Evolutionary conservation across 2,113 vertebrate genomes (phyloP), one percentile per base, ranked within the genome.

Genomic region (Rhombomys opimus): DNA sequence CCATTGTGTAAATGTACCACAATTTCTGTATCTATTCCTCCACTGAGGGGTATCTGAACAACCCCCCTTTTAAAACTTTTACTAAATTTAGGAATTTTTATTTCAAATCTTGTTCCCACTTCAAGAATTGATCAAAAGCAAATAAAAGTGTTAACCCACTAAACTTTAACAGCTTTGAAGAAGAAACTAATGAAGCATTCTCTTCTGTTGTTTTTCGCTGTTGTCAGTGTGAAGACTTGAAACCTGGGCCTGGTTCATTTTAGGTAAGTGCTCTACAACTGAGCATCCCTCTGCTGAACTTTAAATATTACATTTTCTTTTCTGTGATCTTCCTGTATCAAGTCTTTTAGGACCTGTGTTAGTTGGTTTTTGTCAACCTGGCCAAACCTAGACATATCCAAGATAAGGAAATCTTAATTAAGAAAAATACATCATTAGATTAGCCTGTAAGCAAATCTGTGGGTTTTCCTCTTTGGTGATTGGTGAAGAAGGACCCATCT

Each of bases 51-150:
- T 46, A 46, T 46, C 46, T 46, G 46, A 22, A 59, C 4, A 89
- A 63, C 57, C 11, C 32, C n/a, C 65, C 73, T 94, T 81, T 41
- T 59, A n/a, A 32, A 52, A 75, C 10, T 12, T 80, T 84, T 68
- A 63, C 50, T 32, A 25, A 81, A 67, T 89, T 95, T 93, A 93
- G 70, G 77, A 91, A 76, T 63, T 14, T 78, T 91, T 5, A 85
- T 87, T 84, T 70, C 22, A 89, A 86, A 75, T 72, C 92, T 90
- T 92, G 86, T 52, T 59, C 93, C 54, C 7, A 46, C 35, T 59
- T 87, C 59, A 93, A 92, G 70, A 78, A 82, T 57, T n/a, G 9
- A 11, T 54, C 86, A 73, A 88, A 92, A 89, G 17, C 65, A 91
- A 90, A 41, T 65, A 94, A 95, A 67, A 78, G 70, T 87, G 70